Base-by-base conservation (phyloP, 1,140 invertebrate genomes). In the Maconellicoccus hirsutus region DNA sequence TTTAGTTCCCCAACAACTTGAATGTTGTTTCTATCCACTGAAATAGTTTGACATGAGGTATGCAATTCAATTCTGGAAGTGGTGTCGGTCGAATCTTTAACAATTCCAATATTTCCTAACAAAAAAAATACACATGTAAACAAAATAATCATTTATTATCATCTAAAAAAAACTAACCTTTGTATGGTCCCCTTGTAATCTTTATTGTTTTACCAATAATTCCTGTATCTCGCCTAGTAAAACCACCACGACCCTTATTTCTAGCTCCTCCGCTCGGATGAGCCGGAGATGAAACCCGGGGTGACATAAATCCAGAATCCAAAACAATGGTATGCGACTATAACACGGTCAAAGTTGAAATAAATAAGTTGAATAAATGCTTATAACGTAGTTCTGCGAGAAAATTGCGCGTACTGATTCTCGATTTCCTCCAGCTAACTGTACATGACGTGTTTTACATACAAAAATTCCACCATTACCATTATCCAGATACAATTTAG, bases 401-500 rank as follows among this genome's bases (percentile, higher is more conserved):
- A n/a, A n/a, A n/a, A n/a, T n/a, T n/a, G n/a, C n/a, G n/a, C 29
- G 29, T 52, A 52, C 42, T 16, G n/a, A 2, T 4, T 66, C 61
- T 23, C 25, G 21, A 66, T 23, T 23, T 3, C 61, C 61, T 66
- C 95, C 96, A 27, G 94, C 93, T 12, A 97, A 80, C 72, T 91
- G 87, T 63, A 98, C 82, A 81, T 98, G 93, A 39, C 93, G 85
- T 0, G 95, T 94, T 80, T 94, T 95, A 78, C 94, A 97, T 0
- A 98, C 96, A 81, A 98, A 98, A 71, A 98, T 94, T 2, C 96
- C 96, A 74, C 96, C 95, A 81, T n/a, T n/a, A n/a, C n/a, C n/a
- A n/a, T 98, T 98, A 76, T 96, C 93, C 14, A 91, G 81, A 81
- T 94, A 93, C 84, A 94, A 92, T 71, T 93, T 84, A 4, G 94